Percentiles rank a stretch among this genome's conserved stretches.
These are phyloP conservation scores for Strongylocentrotus purpuratus DNA, from an alignment of 35 echinoderm and acorn worm species.

Conservation along the genomic window DNA sequence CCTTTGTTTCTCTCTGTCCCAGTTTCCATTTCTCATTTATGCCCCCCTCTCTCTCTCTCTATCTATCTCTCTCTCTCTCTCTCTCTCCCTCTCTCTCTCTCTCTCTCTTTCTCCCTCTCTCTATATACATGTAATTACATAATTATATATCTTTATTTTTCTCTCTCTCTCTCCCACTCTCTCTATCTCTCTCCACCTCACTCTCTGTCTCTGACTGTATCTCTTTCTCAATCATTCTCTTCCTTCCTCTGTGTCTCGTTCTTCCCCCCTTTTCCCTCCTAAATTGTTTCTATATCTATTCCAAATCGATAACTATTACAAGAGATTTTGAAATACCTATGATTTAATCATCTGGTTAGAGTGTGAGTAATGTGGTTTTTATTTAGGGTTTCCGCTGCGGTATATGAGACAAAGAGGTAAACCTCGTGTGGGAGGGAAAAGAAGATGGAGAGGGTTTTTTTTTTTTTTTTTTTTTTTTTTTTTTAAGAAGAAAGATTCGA, in stretches of 20 bases:
- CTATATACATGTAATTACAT: no score
- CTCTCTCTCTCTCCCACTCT: no score
- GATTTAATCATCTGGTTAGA: not conserved
- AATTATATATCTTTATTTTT: no score
- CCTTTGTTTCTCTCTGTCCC: not conserved
- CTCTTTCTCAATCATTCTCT: not conserved
- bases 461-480: no score
- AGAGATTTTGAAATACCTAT: not conserved
- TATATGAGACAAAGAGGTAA: not conserved
- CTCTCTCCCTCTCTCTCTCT: no score
- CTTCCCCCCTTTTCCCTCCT: not conserved
- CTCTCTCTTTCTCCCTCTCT: no score
- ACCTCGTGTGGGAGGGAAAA: not conserved
- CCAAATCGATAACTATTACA: not conserved
- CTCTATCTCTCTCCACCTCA: no score
- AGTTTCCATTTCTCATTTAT: not conserved
- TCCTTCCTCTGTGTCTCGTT: not conserved
- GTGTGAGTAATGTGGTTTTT: not conserved
- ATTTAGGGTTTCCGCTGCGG: not conserved
- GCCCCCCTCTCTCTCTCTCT: no score
- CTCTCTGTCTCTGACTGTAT: no score
- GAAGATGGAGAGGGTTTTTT: no score
- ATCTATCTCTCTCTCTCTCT: no score
- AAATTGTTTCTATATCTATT: not conserved
- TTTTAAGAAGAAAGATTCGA: not conserved